These are phyloP conservation scores for Calephelis perditalis DNA, from an alignment of 2,888 invertebrate genomes.

Conservation along the genomic window DNA sequence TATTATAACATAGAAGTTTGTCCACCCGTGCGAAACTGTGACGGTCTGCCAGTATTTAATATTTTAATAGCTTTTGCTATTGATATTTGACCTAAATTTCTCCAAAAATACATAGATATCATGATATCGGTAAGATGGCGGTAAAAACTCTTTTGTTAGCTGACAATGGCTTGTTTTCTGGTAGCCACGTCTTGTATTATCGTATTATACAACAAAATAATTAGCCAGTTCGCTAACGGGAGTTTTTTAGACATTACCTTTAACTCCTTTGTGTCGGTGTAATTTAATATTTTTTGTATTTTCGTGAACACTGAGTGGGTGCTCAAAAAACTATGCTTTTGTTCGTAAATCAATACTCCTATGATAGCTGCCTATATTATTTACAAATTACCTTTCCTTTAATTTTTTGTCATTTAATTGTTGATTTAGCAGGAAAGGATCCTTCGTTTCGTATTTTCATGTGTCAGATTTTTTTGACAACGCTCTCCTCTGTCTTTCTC, in stretches of 20 bases:
- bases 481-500: too few relatives aligned
- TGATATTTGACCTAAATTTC: slow-evolving; percentile 9
- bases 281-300: slow-evolving; percentile 75
- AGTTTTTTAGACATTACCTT: slow-evolving; percentile 54
- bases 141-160: slow-evolving; percentile 61
- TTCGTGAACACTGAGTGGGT: slow-evolving; percentile 52
- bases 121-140: slow-evolving; percentile 55
- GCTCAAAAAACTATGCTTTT: slow-evolving; percentile 50
- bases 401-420: neutral
- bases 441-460: too few relatives aligned
- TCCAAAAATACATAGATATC: slow-evolving; percentile 27
- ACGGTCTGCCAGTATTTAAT: too few relatives aligned
- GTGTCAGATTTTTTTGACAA: too few relatives aligned
- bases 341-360: slow-evolving; percentile 40
- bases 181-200: slow-evolving; percentile 62
- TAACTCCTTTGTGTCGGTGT: slow-evolving; percentile 60
- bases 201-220: slow-evolving; percentile 69
- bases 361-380: slow-evolving; percentile 34
- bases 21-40: too few relatives aligned
- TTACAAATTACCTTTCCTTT: slow-evolving; percentile 29
- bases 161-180: slow-evolving; percentile 68
- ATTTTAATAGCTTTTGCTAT: neutral
- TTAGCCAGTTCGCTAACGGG: slow-evolving; percentile 70
- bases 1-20: too few relatives aligned
- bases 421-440: too few relatives aligned